phyloP scores from a whole-genome alignment of 1,140 invertebrate genomes.

The Dreissena rostriformis region DNA sequence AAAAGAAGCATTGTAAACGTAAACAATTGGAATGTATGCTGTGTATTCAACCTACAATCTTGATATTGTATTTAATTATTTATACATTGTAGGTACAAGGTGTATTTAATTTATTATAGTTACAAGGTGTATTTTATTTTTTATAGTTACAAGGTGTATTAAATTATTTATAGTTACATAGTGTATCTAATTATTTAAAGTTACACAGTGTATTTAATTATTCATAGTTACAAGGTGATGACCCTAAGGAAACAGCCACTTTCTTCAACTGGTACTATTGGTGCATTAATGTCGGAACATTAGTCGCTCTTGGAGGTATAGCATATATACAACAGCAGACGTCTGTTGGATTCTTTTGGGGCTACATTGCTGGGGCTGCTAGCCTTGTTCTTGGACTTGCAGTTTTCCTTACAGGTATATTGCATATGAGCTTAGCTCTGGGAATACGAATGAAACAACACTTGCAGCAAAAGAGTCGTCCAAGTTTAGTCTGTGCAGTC shows the following conservation, averaged over 20 bases:
- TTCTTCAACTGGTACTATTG: slow-evolving; percentile 85
- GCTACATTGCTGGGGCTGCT: slow-evolving; percentile 79
- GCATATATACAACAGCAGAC: slow-evolving; percentile 82
- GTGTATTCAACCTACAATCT: too few relatives aligned
- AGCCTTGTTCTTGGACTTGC: slow-evolving; percentile 73
- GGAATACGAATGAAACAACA: too few relatives aligned
- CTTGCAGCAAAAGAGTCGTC: too few relatives aligned
- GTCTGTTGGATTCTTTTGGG: slow-evolving; percentile 79
- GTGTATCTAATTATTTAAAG: too few relatives aligned
- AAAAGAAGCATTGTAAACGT: too few relatives aligned
- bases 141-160: slow-evolving; percentile 62
- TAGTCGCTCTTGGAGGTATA: slow-evolving; percentile 81
- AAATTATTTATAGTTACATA: too few relatives aligned
- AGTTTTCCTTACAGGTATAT: slow-evolving; percentile 75
- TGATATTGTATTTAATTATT: too few relatives aligned
- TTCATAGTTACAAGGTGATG: slow-evolving; percentile 62
- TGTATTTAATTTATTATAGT: too few relatives aligned
- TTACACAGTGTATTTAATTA: not conserved
- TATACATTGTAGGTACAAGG: slow-evolving; percentile 60
- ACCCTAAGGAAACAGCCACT: slow-evolving; percentile 64
- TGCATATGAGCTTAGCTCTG: slow-evolving; percentile 1
- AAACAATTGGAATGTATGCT: too few relatives aligned
- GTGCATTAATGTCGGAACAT: slow-evolving; percentile 83
- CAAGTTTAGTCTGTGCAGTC: too few relatives aligned
- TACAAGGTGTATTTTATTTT: too few relatives aligned